Base-by-base conservation (phyloP, 1,140 invertebrate species). In the Centruroides sculpturatus region DNA sequence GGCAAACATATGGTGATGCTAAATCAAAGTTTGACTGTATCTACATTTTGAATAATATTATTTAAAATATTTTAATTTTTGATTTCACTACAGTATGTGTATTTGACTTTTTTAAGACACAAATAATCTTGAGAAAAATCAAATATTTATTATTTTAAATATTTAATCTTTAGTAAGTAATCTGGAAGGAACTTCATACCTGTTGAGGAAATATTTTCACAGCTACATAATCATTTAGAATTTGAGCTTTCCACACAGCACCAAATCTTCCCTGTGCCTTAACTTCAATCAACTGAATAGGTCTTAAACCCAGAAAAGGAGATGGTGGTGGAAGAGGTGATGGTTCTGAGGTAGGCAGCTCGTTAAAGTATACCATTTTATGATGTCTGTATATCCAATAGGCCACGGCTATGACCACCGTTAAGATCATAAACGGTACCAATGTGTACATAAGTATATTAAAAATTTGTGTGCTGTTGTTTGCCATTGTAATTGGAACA, bases 181-280 rank as follows among this genome's bases (percentile, higher is more conserved):
- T 23, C 2, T 23, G 23, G 23, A 23, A 23, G 23, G 23, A 23
- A 23, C 23, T 41, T 41, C 41, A 41, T 49, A 86, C 82, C 70
- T 81, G 76, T n/a, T 78, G 71, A 3, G 84, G 82, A 69, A 87
- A 85, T 48, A 87, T 83, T 73, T 88, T 89, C 0, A 88, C 85
- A 36, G 85, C 86, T 5, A 88, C 81, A 35, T 77, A 73, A 64
- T 83, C 82, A 56, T 81, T 80, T 35, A 78, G 66, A 69, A 86
- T 82, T 36, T 36, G 23, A 0, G 89, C 93, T 71, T 91, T 89
- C 91, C 92, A 97, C 7, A 98, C 92, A 47, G 89, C 86, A 4
- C 94, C 93, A 74, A 95, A 98, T 47, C 93, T 80, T n/a, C 95
- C 95, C 53, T 87, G 57, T 58, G 69, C 68, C 56, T 91, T 88